Evolutionary conservation across 1,140 invertebrate genomes (phyloP).

Genomic region (Aphidius ervi): DNA sequence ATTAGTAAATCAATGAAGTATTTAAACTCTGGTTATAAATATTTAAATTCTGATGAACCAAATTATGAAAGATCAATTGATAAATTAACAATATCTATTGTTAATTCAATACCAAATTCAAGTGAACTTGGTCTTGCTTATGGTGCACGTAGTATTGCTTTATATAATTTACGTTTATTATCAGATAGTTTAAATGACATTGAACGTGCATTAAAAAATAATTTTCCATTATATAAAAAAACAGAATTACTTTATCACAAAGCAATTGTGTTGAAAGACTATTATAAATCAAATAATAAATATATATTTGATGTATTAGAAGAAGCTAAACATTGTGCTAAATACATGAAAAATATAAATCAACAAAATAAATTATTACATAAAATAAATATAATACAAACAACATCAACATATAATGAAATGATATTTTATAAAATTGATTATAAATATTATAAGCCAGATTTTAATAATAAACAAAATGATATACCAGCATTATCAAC

Average conservation of each 20-base stretch:
- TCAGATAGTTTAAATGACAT: slow-evolving; percentile 7
- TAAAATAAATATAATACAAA: neutral
- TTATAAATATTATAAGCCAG: neutral
- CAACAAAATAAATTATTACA: neutral
- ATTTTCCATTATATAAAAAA: neutral
- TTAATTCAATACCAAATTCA: slow-evolving; percentile 1
- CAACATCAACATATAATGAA: neutral
- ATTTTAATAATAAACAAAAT: slow-evolving; percentile 27
- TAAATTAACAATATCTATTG: neutral
- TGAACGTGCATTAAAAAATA: neutral
- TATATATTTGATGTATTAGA: no score
- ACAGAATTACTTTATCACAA: neutral
- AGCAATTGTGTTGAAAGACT: neutral
- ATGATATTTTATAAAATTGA: neutral
- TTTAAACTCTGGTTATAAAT: no score
- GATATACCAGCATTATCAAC: slow-evolving; percentile 59
- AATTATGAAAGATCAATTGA: no score
- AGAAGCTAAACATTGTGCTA: neutral
- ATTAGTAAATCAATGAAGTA: no score
- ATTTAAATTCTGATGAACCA: no score
- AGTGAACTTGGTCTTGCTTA: neutral
- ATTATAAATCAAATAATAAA: no score
- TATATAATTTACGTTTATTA: neutral
- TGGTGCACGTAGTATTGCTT: neutral
- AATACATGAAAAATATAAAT: neutral